Conservation (phyloP, 2,888 invertebrate species). For the Taphrorychus bicolor region DNA sequence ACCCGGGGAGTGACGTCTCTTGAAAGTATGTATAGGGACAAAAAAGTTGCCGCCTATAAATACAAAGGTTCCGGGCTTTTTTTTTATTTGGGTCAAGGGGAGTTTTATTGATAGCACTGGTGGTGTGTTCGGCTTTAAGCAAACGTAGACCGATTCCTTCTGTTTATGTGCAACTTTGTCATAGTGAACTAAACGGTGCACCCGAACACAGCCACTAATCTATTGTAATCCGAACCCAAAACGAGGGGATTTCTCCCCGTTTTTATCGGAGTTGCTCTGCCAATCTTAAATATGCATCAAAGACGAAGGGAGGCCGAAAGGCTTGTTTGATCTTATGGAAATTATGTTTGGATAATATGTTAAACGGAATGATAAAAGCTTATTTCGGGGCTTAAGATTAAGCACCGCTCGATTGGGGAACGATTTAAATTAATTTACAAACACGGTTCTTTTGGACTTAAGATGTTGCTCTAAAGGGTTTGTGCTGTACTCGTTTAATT, state of each 20-base stretch:
- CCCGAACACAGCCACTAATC: background rate
- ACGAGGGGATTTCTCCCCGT: constrained; percentile 19
- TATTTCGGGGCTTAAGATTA: constrained; percentile 29
- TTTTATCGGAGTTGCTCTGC: constrained; percentile 33
- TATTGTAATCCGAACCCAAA: constrained; percentile 27
- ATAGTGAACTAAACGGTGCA: too few species aligned
- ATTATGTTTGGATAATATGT: constrained; percentile 39
- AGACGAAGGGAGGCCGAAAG: constrained; percentile 24
- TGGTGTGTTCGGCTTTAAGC: too few species aligned
- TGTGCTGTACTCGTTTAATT: constrained; percentile 12
- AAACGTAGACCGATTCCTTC: too few species aligned
- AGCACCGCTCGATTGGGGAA: constrained; percentile 22
- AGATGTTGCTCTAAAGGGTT: constrained; percentile 7
- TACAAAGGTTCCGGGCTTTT: background rate
- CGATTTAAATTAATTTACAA: constrained; percentile 31
- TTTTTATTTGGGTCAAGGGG: background rate
- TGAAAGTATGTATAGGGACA: background rate
- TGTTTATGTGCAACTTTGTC: too few species aligned
- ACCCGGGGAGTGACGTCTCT: background rate
- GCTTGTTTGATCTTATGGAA: constrained; percentile 40
- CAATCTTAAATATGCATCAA: constrained; percentile 41
- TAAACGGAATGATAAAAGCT: constrained; percentile 39
- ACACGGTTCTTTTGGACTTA: constrained; percentile 11
- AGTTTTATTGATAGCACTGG: background rate
- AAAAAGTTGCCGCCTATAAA: background rate